These are phyloP conservation scores for Ectobius pallidus DNA, from an alignment of 2,888 invertebrate genomes.

Conservation along the genomic window DNA sequence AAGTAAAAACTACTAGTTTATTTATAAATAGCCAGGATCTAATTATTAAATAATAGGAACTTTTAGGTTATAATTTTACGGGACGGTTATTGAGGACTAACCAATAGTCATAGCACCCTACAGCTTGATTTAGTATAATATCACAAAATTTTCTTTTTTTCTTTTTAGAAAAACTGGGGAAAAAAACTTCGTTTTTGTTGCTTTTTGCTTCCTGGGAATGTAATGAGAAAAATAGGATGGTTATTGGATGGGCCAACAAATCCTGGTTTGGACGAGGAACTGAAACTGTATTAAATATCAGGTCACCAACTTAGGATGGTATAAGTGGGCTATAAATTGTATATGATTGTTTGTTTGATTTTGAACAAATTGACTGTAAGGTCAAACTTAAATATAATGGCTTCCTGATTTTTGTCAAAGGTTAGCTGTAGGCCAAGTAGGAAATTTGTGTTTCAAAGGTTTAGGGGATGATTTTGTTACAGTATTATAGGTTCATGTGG, in stretches of 20 bases:
- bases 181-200: neutral
- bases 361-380: constrained; percentile 7
- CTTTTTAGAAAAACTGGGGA: neutral
- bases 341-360: neutral
- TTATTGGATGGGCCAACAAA: constrained; percentile 17
- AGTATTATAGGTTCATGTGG: neutral
- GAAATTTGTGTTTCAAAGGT: neutral
- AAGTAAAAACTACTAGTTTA: constrained; percentile 14
- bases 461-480: neutral
- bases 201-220: neutral
- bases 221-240: neutral
- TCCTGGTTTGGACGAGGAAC: constrained; percentile 14
- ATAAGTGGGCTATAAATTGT: neutral
- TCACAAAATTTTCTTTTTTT: constrained; percentile 8
- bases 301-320: constrained; percentile 22
- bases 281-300: neutral
- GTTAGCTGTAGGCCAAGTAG: constrained; percentile 20
- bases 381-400: constrained; percentile 22
- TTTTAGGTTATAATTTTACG: constrained; percentile 19
- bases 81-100: constrained; percentile 29
- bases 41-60: constrained; percentile 31
- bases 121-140: constrained; percentile 11
- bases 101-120: constrained; percentile 23
- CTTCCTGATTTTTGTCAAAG: constrained; percentile 19
- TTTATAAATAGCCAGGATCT: constrained; percentile 26